These are phyloP conservation scores for Chloroceryle inda DNA, from an alignment of 2,797 vertebrate species.

Conservation along the genomic window DNA sequence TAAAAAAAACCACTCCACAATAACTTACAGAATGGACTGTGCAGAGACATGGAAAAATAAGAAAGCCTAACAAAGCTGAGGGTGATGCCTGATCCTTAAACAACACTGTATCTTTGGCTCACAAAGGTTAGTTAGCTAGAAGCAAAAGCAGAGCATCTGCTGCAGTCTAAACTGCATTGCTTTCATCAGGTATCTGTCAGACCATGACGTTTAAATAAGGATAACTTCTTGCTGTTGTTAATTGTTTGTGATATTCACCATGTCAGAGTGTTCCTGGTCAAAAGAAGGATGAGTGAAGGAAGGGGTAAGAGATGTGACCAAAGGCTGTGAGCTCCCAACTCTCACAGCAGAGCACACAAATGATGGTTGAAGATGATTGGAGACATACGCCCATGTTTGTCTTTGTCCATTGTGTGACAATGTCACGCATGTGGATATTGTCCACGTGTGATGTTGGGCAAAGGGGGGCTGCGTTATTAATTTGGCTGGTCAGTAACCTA, in stretches of 20 bases:
- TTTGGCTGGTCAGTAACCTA: neutral
- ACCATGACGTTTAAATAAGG: neutral
- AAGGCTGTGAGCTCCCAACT: neutral
- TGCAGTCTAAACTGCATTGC: neutral
- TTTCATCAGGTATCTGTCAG: neutral
- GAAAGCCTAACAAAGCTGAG: neutral
- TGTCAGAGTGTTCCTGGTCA: fast-evolving
- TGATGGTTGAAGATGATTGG: neutral
- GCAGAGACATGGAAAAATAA: neutral
- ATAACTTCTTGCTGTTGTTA: neutral
- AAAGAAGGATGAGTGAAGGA: neutral
- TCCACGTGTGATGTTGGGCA: neutral
- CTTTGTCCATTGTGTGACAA: neutral
- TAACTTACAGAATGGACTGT: neutral
- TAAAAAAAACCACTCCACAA: neutral
- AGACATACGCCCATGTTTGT: neutral
- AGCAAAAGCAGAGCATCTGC: neutral
- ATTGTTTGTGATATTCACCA: neutral
- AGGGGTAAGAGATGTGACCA: neutral
- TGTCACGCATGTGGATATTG: no score
- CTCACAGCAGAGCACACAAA: neutral
- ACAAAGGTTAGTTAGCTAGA: neutral
- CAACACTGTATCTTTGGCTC: neutral
- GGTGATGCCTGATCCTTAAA: neutral
- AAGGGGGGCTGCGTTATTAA: fast-evolving